Conservation (phyloP, 2,113 vertebrate species). For the Phoxinus phoxinus region DNA sequence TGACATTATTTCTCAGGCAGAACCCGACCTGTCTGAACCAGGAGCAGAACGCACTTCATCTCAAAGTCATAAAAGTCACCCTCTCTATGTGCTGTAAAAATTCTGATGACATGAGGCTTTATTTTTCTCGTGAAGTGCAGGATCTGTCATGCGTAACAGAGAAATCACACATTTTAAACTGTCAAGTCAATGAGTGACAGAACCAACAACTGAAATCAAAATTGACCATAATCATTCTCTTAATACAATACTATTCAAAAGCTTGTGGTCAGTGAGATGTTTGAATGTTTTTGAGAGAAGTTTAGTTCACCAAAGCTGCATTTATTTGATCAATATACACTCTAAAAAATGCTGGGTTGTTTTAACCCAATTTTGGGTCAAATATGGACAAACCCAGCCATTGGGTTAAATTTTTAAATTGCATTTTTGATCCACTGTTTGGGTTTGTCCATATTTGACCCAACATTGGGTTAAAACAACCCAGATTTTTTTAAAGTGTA, state of each 20-base stretch:
- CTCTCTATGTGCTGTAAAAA: slow-evolving; percentile 44
- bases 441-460: too few relatives aligned
- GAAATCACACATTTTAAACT: neutral
- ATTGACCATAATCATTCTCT: neutral
- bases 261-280: too few relatives aligned
- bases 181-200: neutral
- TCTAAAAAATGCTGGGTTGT: too few relatives aligned
- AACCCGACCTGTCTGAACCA: slow-evolving; percentile 41
- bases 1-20: slow-evolving; percentile 33
- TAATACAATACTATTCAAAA: neutral
- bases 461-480: too few relatives aligned
- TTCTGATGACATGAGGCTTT: slow-evolving; percentile 52
- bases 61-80: slow-evolving; percentile 50
- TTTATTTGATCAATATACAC: neutral
- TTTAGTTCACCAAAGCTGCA: neutral
- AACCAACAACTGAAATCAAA: neutral
- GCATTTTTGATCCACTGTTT: too few relatives aligned
- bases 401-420: too few relatives aligned
- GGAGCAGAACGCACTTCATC: slow-evolving; percentile 48
- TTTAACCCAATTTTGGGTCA: too few relatives aligned
- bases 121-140: slow-evolving; percentile 18
- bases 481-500: too few relatives aligned
- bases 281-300: too few relatives aligned
- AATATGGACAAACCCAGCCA: too few relatives aligned
- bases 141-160: slow-evolving; percentile 34